Base-by-base conservation (phyloP, 2,797 vertebrate genomes). In the Cryptoprocta ferox region DNA sequence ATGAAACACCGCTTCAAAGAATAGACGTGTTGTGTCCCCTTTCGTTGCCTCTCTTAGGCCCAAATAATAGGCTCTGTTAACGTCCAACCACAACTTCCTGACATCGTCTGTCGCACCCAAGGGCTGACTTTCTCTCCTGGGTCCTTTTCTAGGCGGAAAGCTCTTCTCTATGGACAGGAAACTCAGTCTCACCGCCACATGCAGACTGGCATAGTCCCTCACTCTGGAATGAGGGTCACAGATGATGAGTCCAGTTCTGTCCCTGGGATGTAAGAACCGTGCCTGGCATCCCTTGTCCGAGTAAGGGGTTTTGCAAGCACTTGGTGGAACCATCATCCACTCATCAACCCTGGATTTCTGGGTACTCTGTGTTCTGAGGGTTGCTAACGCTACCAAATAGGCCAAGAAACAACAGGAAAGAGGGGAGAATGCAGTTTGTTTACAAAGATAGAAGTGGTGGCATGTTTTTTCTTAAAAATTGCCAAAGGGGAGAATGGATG, bases 401-500 rank as follows among this genome's bases (percentile, higher is more conserved):
- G 50, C 24, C 9, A 3, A 88, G 48, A 39, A 53, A 59, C 48
- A 70, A 65, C 2, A 10, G 28, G 15, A 73, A 18, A 2, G 10
- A 30, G n/a, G 6, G 3, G 32, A 75, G 66, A 35, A 21, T 1
- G 4, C 18, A 11, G 42, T 32, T 59, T 16, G 13, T n/a, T 48
- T 70, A n/a, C 30, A 70, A 30, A 71, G 89, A 45, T 1, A 48
- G 61, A n/a, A 7, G 0, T 16, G 16, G 21, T n/a, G 53, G n/a
- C 21, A 21, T 56, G 8, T 59, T 63, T 75, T 88, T 86, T 79
- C 56, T 82, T 48, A 35, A 71, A 94, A 92, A 73, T 79, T 16
- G 65, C 15, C 61, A 21, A 65, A n/a, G 18, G 42, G 26, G 35
- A 81, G 59, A 75, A 42, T 10, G 50, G 39, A 14, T 10, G 84